Base-by-base conservation (phyloP, 2,888 invertebrate genomes). In the Lepetodrilus schrolli region DNA sequence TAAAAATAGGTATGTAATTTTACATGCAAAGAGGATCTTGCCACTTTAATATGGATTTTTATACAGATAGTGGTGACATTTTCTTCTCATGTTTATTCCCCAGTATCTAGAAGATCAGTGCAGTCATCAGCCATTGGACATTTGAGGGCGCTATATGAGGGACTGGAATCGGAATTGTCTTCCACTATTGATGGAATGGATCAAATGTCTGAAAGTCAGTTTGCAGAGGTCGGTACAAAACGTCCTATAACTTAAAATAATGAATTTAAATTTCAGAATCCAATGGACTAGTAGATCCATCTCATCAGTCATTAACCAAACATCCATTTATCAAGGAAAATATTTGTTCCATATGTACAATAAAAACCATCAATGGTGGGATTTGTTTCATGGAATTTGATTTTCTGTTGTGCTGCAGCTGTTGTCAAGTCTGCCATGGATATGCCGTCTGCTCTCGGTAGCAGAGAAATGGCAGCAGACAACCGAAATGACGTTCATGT, bases 361-460 rank as follows among this genome's bases (percentile, higher is more conserved):
- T n/a, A n/a, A n/a, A n/a, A n/a, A n/a, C n/a, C n/a, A n/a, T n/a
- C n/a, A n/a, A n/a, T n/a, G n/a, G n/a, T n/a, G n/a, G n/a, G n/a
- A n/a, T n/a, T n/a, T n/a, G n/a, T n/a, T n/a, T n/a, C n/a, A n/a
- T n/a, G n/a, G n/a, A n/a, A n/a, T n/a, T n/a, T n/a, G n/a, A n/a
- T n/a, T n/a, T n/a, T n/a, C 8, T 78, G 20, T 23, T 7, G 36
- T 78, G 72, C 17, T 72, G 75, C 68, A 79, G 78, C 78, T 13
- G 38, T 81, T 66, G 74, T 80, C 72, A 50, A 38, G 38, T 30
- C 48, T 84, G 34, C 73, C 68, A 4, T 85, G 83, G 82, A 49
- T 82, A 47, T 37, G 58, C 2, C 51, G 83, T 38, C 74, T 86
- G 58, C 78, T 83, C 50, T 77, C 76, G 10, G 74, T 78, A 30